Conservation (phyloP, 2,797 vertebrate genomes). For the Microctenopoma stevenorrisi region DNA sequence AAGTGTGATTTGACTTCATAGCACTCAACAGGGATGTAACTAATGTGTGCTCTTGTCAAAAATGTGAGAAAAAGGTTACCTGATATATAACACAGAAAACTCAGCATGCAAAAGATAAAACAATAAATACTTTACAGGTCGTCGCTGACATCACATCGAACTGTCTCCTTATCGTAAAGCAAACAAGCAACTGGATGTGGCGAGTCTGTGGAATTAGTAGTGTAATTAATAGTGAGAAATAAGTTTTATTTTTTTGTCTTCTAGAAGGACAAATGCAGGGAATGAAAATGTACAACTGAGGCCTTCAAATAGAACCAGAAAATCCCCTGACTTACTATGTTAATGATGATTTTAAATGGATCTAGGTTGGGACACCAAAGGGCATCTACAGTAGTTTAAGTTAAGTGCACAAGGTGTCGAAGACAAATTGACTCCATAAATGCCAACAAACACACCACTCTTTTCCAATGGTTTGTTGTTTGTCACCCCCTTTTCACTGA, state of each 20-base stretch:
- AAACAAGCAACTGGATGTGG: not conserved
- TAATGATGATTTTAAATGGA: not conserved
- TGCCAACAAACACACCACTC: slow-evolving; percentile 45
- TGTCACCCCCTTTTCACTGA: slow-evolving; percentile 71
- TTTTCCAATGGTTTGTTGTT: slow-evolving; percentile 54
- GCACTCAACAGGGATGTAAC: slow-evolving; percentile 5
- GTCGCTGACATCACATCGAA: not conserved
- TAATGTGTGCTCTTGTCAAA: slow-evolving; percentile 10
- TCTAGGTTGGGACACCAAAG: slow-evolving; percentile 1
- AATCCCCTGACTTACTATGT: not conserved
- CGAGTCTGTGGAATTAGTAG: not conserved
- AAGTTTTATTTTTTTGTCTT: not conserved
- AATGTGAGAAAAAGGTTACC: not conserved
- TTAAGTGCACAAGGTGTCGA: slow-evolving; percentile 22
- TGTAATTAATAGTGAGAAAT: not conserved
- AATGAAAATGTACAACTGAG: not conserved
- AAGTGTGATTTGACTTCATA: slow-evolving; percentile 1
- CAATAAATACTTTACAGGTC: not conserved
- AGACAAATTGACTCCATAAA: slow-evolving; percentile 37
- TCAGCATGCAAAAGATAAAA: too few species aligned
- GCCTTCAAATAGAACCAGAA: not conserved
- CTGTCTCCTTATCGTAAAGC: not conserved
- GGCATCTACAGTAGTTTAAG: not conserved
- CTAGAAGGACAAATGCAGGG: not conserved
- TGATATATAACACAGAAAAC: not conserved